Percentiles rank a stretch among this genome's conserved stretches.
phyloP scores from a whole-genome alignment of 2,888 invertebrate genomes.

The Pteria penguin region DNA sequence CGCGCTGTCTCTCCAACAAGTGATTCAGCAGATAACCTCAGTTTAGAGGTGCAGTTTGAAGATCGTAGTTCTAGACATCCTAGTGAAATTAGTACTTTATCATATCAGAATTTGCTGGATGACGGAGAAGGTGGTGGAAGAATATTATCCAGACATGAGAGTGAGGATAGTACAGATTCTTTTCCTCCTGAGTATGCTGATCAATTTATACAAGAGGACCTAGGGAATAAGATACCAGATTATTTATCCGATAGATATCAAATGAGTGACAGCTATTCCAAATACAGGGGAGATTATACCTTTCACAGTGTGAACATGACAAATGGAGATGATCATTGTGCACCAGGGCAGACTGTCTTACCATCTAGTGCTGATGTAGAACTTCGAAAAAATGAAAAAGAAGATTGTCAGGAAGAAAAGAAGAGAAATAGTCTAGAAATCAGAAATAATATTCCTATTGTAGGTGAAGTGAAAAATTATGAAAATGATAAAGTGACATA shows the following conservation, averaged over 20 bases:
- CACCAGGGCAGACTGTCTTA: background rate
- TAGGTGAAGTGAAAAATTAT: conserved; percentile 75
- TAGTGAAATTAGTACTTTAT: conserved; percentile 78
- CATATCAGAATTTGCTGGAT: conserved; percentile 75
- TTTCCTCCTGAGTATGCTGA: conserved; percentile 67
- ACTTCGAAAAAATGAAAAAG: background rate
- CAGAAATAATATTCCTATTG: conserved; percentile 76
- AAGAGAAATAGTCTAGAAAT: conserved; percentile 78
- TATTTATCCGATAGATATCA: conserved; percentile 26
- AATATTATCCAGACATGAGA: conserved; percentile 67
- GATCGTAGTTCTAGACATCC: conserved; percentile 77
- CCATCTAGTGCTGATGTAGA: background rate
- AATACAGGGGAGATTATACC: too few species aligned
- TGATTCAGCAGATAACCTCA: conserved; percentile 75
- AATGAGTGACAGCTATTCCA: background rate
- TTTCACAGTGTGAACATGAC: background rate
- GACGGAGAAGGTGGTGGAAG: conserved; percentile 62
- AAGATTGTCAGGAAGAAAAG: conserved; percentile 48
- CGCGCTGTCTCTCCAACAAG: conserved; percentile 55
- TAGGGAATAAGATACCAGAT: conserved; percentile 24
- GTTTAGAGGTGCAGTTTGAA: conserved; percentile 78
- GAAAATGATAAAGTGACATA: conserved; percentile 67
- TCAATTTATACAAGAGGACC: conserved; percentile 61
- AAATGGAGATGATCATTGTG: background rate
- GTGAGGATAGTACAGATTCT: conserved; percentile 74